These are phyloP conservation scores for Chionodraco myersi DNA, from an alignment of 2,113 vertebrate genomes.

Conservation along the genomic window DNA sequence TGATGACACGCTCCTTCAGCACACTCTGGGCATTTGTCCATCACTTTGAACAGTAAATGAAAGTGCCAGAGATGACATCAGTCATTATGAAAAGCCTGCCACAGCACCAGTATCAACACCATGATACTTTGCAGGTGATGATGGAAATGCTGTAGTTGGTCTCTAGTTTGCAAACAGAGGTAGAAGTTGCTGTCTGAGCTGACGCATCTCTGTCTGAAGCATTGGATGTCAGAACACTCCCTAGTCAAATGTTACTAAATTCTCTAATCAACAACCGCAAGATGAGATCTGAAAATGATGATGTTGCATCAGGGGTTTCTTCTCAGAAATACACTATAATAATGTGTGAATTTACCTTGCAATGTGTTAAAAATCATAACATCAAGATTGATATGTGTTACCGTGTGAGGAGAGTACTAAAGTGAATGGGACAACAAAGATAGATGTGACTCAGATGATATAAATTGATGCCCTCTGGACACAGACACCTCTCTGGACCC, in stretches of 20 bases:
- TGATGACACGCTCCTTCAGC: constrained; percentile 63
- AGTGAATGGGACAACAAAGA: constrained; percentile 22
- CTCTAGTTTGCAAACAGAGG: constrained; percentile 11
- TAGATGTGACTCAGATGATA: constrained; percentile 38
- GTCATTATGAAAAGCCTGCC: constrained; percentile 61
- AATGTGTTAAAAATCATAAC: background rate
- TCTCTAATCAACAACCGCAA: constrained; percentile 11
- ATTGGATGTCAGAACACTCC: constrained; percentile 7
- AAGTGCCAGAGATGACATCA: constrained; percentile 66
- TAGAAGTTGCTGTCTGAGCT: constrained; percentile 19
- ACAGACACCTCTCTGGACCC: constrained; percentile 28
- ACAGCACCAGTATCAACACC: constrained; percentile 30
- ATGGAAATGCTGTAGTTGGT: constrained; percentile 8
- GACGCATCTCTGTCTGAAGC: background rate
- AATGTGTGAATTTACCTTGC: background rate
- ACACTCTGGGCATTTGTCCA: constrained; percentile 65
- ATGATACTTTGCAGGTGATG: constrained; percentile 48
- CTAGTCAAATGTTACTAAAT: background rate
- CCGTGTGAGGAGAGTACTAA: background rate
- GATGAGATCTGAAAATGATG: constrained; percentile 3
- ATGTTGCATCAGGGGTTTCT: background rate
- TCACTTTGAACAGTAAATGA: constrained; percentile 73
- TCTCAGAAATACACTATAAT: background rate
- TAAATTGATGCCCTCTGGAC: constrained; percentile 48
- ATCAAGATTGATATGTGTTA: background rate